Evolutionary conservation across 2,888 invertebrate genomes (phyloP).

Genomic region (Drosophila colorata): DNA sequence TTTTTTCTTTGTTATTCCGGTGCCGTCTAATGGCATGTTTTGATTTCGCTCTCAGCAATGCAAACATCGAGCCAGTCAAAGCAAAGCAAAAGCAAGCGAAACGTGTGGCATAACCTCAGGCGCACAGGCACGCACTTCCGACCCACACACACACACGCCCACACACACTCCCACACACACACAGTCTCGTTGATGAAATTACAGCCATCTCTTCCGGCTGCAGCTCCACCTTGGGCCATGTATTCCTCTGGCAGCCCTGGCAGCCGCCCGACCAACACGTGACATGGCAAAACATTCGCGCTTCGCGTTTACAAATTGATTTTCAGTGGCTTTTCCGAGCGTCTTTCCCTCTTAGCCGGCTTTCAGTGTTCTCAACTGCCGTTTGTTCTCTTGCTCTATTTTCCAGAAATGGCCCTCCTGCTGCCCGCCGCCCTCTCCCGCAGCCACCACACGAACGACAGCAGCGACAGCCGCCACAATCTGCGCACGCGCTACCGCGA

Average conservation of each 20-base stretch:
- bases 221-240: conserved; percentile 1
- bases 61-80: conserved; percentile 46
- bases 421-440: conserved; percentile 92
- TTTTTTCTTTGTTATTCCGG: conserved; percentile 20
- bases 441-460: conserved; percentile 91
- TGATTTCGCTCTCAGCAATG: conserved; percentile 67
- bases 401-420: conserved; percentile 93
- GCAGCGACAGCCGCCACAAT: conserved; percentile 92
- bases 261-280: conserved; percentile 24
- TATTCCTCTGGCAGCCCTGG: background rate
- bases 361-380: background rate
- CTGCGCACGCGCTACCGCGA: conserved; percentile 91
- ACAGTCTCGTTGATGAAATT: conserved; percentile 33
- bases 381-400: conserved; percentile 44
- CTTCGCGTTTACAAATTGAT: conserved; percentile 49
- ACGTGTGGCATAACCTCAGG: conserved; percentile 54
- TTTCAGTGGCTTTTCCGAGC: conserved; percentile 18
- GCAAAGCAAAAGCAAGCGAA: conserved; percentile 26
- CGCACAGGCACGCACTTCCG: conserved; percentile 41
- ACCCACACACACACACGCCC: conserved; percentile 5
- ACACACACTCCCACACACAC: conserved; percentile 9
- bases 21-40: conserved; percentile 71
- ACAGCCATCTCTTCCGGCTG: conserved; percentile 37
- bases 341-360: background rate
- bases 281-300: conserved; percentile 37